Evolutionary conservation across 1,140 invertebrate species (phyloP), one percentile per base, ranked within the genome.

Genomic region (Chymomyza costata): DNA sequence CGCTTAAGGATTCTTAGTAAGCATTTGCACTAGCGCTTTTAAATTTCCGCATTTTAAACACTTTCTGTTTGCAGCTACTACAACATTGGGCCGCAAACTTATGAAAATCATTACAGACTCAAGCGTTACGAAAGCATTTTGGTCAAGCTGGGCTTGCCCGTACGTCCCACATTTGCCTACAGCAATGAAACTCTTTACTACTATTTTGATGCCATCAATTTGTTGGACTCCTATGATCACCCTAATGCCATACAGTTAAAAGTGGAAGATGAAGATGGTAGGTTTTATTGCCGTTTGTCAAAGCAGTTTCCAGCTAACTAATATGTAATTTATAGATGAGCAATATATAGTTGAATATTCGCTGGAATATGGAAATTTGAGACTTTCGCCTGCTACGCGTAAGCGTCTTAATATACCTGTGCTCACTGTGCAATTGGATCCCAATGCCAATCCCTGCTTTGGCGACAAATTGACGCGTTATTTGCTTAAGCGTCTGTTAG

Each of bases 261-360:
- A n/a, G 43, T 15, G 17, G 67, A 62, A 6, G 63, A 76, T 1
- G 70, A 76, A 10, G 74, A 80, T 37, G 73, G 60, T 78, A 10
- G n/a, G 60, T 8, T 28, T 28, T 13, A 31, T n/a, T 28, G 2
- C 1, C 10, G 25, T 28, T 28, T 5, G 5, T 28, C 10, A 6
- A 28, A 6, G 5, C 25, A 10, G 31, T 34, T 34, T 34, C 17
- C 0, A 2, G 3, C 3, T 13, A 35, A 6, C 6, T 6, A 14
- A 7, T 6, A 8, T 1, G 15, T 2, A 5, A 0, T 1, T 87
- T 56, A 68, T 91, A 93, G 94, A 96, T 67, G 96, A 98, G 68
- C 94, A 96, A 78, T 99, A 98, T 83, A 98, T 99, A 28, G 93
- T 99, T 2, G 98, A 99, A 86, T 99, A 99, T 89, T 95, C 97